These are phyloP conservation scores for Thumatha senex DNA, from an alignment of 2,888 invertebrate species.

Conservation along the genomic window DNA sequence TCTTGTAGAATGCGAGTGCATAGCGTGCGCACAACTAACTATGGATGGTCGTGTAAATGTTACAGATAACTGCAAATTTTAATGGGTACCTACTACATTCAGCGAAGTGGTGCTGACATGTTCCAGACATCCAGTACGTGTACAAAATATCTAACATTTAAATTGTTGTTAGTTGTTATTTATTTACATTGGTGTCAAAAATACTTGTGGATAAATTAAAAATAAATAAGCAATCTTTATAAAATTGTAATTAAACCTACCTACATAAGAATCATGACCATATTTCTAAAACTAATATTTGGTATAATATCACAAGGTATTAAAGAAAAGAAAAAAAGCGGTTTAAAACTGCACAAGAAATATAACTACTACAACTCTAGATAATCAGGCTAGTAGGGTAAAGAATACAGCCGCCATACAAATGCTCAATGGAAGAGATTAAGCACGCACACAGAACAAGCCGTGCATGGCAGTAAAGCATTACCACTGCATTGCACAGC, in stretches of 20 bases:
- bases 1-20: slow-evolving; percentile 57
- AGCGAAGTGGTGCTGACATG: slow-evolving; percentile 64
- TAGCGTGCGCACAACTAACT: slow-evolving; percentile 47
- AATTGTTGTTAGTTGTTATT: no score
- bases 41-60: slow-evolving; percentile 30
- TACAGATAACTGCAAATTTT: slow-evolving; percentile 57
- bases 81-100: slow-evolving; percentile 46
- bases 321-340: slow-evolving; percentile 2
- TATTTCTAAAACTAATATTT: not conserved
- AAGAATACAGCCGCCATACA: slow-evolving; percentile 46
- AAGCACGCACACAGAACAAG: slow-evolving; percentile 58
- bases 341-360: slow-evolving; percentile 14
- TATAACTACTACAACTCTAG: slow-evolving; percentile 23
- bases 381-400: slow-evolving; percentile 45
- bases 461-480: slow-evolving; percentile 38
- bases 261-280: not conserved
- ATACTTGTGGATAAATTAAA: not conserved
- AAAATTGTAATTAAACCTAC: no score
- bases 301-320: not conserved
- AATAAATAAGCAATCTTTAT: not conserved
- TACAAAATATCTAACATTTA: slow-evolving; percentile 11
- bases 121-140: slow-evolving; percentile 10
- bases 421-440: slow-evolving; percentile 65
- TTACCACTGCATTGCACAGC: slow-evolving; percentile 42
- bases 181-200: not conserved